Evolutionary conservation across 2,113 vertebrate species (phyloP), one percentile per base, ranked within the genome.

Genomic region (Salvelinus alpinus): DNA sequence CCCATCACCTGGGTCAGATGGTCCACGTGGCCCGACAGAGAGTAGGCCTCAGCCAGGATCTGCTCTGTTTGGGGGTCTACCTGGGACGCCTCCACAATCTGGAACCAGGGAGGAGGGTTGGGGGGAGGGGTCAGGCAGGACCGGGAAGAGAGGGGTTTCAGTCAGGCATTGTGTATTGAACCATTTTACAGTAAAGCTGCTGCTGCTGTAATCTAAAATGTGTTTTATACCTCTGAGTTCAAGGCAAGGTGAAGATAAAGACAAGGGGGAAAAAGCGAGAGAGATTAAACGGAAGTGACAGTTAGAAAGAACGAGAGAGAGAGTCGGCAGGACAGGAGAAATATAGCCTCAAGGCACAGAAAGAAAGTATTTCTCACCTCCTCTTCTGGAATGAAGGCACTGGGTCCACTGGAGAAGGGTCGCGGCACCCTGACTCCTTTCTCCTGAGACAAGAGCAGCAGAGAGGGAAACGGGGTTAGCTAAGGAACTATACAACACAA

Each of bases 371-470:
- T 3, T 48, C 92, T 92, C 90, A 95, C 95, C 87, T 95, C 94
- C 0, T 95, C 95, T 86, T 95, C 94, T 87, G 95, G 94, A 88
- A 96, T 95, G 92, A 95, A 96, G 93, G 95, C 94, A 93, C 94
- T 95, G 94, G 95, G 94, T 92, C 95, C 94, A 91, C 92, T 94
- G 91, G 91, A 90, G 88, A 92, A 57, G 0, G 94, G 94, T 0
- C 90, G 92, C 78, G 93, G 93, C 27, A 93, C 91, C 86, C 91
- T 88, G 22, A 92, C 92, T 87, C 91, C 92, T 82, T 94, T 94
- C 77, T 95, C 93, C 95, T 96, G 77, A 74, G 51, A 83, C 34
- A 69, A 54, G 31, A 27, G 22, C 62, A 16, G 16, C 20, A 44
- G 38, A 44, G 51, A 54, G 51, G 51, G 16, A 54, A 54, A 54